Evolutionary conservation across 2,888 invertebrate species (phyloP), one percentile per base, ranked within the genome.

Genomic region (Pomacea canaliculata): DNA sequence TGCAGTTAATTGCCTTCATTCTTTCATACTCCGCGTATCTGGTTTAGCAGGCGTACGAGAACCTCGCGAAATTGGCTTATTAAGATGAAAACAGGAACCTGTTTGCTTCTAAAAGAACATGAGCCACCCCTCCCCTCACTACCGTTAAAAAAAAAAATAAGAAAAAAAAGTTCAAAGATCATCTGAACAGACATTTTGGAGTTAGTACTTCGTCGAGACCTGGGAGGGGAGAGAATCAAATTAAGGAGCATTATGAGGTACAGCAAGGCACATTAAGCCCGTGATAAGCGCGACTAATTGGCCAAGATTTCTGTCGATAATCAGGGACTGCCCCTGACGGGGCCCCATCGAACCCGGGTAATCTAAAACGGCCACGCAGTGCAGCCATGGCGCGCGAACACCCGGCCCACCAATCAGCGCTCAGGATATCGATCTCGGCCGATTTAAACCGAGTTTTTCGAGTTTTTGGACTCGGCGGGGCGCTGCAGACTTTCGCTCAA

Each of bases 261-360:
- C 60, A 60, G 63, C 75, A 71, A 71, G 76, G 72, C 71, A 68
- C 78, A 76, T 78, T 78, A 78, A 73, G 67, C 49, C 51, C 56
- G 46, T 71, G 71, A 70, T 71, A 66, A 74, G 70, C 73, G 70
- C 37, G 63, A 76, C 78, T 78, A 78, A 78, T 78, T 76, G 72
- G 63, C 76, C 63, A 65, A 67, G 71, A 71, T 78, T 78, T 78
- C 67, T 65, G 71, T 78, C 77, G 71, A 73, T 78, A 78, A 78
- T 78, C 65, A 72, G 49, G 72, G n/a, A 66, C 72, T 72, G 46
- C 46, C 37, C 65, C 66, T 63, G 72, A 72, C 72, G 63, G 72
- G 46, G 63, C 37, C 72, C 72, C 60, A 48, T 51, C 65, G 13
- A n/a, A 60, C 49, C 65, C 66, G 65, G 65, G 65, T 72, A 60